Conservation (phyloP, 1,140 invertebrate species). For the Drosophila truncata region DNA sequence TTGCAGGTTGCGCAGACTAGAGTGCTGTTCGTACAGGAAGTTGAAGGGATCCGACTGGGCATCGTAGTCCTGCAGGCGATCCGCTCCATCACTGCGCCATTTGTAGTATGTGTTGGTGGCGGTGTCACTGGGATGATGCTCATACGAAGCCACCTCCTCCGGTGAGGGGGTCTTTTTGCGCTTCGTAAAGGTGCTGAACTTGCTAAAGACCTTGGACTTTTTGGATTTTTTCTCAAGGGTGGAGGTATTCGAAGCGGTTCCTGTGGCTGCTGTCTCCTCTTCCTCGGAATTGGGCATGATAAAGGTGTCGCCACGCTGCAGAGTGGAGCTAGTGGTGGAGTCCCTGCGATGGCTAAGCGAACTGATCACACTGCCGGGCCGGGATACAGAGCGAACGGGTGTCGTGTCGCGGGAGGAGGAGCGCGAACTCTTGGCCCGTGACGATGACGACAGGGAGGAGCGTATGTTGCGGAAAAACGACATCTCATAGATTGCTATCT, state of each 20-base stretch:
- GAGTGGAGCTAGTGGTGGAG: conserved; percentile 62
- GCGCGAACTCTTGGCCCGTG: conserved; percentile 72
- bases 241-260: conserved; percentile 60
- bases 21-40: conserved; percentile 78
- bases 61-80: conserved; percentile 76
- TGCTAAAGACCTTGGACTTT: conserved; percentile 81
- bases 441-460: conserved; percentile 71
- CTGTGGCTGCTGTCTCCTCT: conserved; percentile 19
- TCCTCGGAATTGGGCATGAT: conserved; percentile 66
- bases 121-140: conserved; percentile 81
- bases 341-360: conserved; percentile 49
- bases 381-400: conserved; percentile 67
- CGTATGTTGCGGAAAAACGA: conserved; percentile 84
- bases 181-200: conserved; percentile 82
- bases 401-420: conserved; percentile 77
- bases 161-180: conserved; percentile 77
- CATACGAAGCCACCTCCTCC: conserved; percentile 65
- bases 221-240: conserved; percentile 81
- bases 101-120: conserved; percentile 84
- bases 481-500: conserved; percentile 48
- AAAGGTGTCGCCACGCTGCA: conserved; percentile 80
- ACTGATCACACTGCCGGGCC: conserved; percentile 74
- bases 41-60: conserved; percentile 81
- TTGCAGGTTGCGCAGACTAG: conserved; percentile 54
- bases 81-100: conserved; percentile 73